Conservation (phyloP, 2,888 invertebrate species). For the Pemphredon lugubris region DNA sequence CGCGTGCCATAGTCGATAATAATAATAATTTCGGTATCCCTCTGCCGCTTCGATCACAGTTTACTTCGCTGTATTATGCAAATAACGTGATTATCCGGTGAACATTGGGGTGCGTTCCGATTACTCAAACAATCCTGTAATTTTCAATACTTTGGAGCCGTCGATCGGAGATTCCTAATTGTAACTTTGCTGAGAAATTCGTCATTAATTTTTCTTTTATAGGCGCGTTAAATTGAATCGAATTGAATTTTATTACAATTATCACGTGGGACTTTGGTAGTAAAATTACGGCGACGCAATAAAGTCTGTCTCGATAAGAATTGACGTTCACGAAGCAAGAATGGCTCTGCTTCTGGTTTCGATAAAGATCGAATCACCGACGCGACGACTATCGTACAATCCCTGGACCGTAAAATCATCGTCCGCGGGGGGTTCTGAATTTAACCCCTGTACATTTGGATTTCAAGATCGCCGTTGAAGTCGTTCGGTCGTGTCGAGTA, state of each 20-base stretch:
- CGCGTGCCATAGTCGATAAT: conserved; percentile 53
- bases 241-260: too few relatives aligned
- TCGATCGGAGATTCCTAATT: too few relatives aligned
- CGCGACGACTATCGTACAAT: conserved; percentile 37
- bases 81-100: conserved; percentile 9
- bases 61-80: conserved; percentile 16
- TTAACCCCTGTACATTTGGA: conserved; percentile 37
- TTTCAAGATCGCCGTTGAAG: conserved; percentile 58
- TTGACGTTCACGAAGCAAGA: background rate
- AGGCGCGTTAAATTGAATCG: too few relatives aligned
- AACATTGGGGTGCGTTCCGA: background rate
- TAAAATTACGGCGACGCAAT: background rate
- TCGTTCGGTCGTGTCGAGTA: conserved; percentile 68
- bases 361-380: conserved; percentile 51
- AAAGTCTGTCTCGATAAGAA: background rate
- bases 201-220: too few relatives aligned
- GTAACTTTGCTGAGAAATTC: too few relatives aligned
- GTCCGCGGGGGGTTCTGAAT: conserved; percentile 74
- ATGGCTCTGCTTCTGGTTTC: background rate
- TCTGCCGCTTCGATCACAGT: conserved; percentile 26
- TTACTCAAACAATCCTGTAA: too few relatives aligned
- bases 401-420: conserved; percentile 76
- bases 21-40: conserved; percentile 45
- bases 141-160: too few relatives aligned
- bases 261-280: too few relatives aligned